phyloP scores from a whole-genome alignment of 2,113 vertebrate species.

The Caranx ignobilis region DNA sequence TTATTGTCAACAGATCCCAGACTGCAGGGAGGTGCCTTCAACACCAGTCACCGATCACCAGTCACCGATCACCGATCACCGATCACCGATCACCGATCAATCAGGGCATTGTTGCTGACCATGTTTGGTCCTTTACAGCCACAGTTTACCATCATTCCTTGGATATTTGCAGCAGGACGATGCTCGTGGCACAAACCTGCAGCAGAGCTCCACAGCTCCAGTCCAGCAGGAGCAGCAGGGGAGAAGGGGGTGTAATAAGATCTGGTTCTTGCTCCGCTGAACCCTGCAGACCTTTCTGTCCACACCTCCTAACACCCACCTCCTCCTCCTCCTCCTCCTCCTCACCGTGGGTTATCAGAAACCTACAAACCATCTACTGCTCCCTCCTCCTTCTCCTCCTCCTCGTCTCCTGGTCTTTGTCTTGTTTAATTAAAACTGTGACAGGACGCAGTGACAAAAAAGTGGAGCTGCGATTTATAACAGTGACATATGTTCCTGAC shows the following conservation, averaged over 20 bases:
- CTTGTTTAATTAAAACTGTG: conserved; percentile 69
- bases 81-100: no score
- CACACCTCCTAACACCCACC: neutral
- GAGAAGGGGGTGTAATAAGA: conserved; percentile 10
- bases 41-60: no score
- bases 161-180: no score
- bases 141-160: no score
- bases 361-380: conserved; percentile 38
- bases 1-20: no score
- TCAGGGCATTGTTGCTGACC: no score
- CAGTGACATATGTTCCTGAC: conserved; percentile 56
- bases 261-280: conserved; percentile 23
- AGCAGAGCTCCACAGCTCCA: no score
- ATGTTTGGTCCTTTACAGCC: no score
- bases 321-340: neutral
- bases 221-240: no score
- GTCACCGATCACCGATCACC: no score
- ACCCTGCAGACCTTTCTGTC: conserved; percentile 11
- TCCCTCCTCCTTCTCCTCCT: neutral
- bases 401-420: conserved; percentile 49
- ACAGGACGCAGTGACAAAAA: conserved; percentile 57
- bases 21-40: no score
- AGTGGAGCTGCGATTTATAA: conserved; percentile 59
- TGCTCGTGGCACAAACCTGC: no score
- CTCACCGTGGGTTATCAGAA: conserved; percentile 28